A percentile compares a stretch with the other conserved stretches of the same genome.
Conservation (phyloP, 2,888 invertebrate genomes). For the Xestoiulus laeticollis region DNA sequence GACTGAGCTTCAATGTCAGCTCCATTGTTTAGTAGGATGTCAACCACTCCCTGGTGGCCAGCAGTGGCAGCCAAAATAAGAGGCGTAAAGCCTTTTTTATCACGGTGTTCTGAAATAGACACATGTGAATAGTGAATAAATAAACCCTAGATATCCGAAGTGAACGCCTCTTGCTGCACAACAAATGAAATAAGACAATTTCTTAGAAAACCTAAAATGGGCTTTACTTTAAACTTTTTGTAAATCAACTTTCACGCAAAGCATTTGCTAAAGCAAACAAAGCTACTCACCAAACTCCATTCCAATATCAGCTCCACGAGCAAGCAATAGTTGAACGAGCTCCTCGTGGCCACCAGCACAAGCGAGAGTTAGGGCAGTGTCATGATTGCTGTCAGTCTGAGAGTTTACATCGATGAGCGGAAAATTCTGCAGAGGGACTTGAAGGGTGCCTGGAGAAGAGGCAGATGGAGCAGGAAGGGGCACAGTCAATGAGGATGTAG, state of each 20-base stretch:
- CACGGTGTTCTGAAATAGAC: slow-evolving; percentile 81
- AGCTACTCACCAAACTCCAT: slow-evolving; percentile 52
- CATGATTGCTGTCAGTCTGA: slow-evolving; percentile 98
- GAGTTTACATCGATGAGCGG: slow-evolving; percentile 84
- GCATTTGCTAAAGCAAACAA: too few relatives aligned
- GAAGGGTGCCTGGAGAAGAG: slow-evolving; percentile 59
- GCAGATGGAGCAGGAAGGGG: slow-evolving; percentile 57
- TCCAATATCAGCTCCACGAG: slow-evolving; percentile 89
- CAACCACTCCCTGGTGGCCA: slow-evolving; percentile 91
- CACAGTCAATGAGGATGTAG: slow-evolving; percentile 55
- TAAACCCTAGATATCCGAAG: too few relatives aligned
- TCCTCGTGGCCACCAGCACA: slow-evolving; percentile 98
- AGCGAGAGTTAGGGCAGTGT: slow-evolving; percentile 96
- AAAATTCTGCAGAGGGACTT: slow-evolving; percentile 55
- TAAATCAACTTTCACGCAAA: too few relatives aligned
- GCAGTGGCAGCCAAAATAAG: slow-evolving; percentile 97
- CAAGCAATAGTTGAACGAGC: slow-evolving; percentile 88
- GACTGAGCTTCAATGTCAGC: slow-evolving; percentile 99
- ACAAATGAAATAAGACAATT: too few relatives aligned
- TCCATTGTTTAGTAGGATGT: slow-evolving; percentile 88
- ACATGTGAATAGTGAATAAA: too few relatives aligned
- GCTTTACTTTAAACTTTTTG: too few relatives aligned
- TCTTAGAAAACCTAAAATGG: too few relatives aligned
- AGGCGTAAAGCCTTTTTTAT: slow-evolving; percentile 99
- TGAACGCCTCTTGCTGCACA: too few relatives aligned